Evolutionary conservation across 2,797 vertebrate species (phyloP).

Genomic region (Protosalanx chinensis): DNA sequence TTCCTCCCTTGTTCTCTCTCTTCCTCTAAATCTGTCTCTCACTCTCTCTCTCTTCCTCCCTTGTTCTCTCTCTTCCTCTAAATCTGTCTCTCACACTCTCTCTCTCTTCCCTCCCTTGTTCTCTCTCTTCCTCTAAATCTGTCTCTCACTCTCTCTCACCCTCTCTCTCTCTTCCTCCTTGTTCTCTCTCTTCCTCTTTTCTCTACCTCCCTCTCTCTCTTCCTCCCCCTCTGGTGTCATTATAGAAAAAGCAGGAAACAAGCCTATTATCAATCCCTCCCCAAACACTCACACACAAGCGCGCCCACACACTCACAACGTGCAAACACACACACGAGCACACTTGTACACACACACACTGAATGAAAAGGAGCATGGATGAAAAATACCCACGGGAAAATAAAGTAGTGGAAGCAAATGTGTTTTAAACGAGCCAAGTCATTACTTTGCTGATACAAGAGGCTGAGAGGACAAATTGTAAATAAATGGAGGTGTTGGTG

Average conservation of each 20-base stretch:
- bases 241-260: slow-evolving; percentile 40
- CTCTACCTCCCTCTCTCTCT: too few species aligned
- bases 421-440: slow-evolving; percentile 74
- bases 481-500: slow-evolving; percentile 69
- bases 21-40: too few species aligned
- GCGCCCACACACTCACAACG: neutral
- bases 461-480: slow-evolving; percentile 71
- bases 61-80: too few species aligned
- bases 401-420: slow-evolving; percentile 68
- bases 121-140: too few species aligned
- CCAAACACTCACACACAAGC: slow-evolving; percentile 19
- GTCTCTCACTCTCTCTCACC: too few species aligned
- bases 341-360: slow-evolving; percentile 22
- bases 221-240: too few species aligned
- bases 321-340: neutral
- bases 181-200: too few species aligned
- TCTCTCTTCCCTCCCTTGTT: too few species aligned
- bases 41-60: too few species aligned
- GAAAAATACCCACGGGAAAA: slow-evolving; percentile 60
- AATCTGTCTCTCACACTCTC: too few species aligned
- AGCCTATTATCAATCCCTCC: slow-evolving; percentile 42
- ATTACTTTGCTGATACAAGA: slow-evolving; percentile 71
- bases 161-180: too few species aligned
- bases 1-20: too few species aligned
- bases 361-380: slow-evolving; percentile 41